Conservation (phyloP, 2,797 vertebrate genomes). For the Sebastolobus alascanus region DNA sequence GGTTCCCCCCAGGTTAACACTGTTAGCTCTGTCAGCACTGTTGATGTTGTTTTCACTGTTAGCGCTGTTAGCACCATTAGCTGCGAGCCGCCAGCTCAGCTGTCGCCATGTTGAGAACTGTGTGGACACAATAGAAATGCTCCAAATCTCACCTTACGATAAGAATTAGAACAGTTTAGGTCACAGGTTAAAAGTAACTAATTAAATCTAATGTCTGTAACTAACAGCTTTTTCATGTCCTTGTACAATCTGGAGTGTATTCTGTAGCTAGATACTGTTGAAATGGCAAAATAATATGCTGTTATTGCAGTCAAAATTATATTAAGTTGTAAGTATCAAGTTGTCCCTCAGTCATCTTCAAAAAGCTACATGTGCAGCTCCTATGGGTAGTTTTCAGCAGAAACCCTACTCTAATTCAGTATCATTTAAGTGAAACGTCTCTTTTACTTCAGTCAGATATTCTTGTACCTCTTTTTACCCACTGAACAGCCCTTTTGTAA, state of each 20-base stretch:
- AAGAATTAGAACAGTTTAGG: too few species aligned
- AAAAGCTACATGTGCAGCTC: not conserved
- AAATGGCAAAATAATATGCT: not conserved
- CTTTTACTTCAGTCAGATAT: not conserved
- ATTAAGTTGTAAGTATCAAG: not conserved
- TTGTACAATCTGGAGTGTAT: not conserved
- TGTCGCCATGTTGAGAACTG: too few species aligned
- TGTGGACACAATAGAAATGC: too few species aligned
- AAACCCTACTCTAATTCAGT: not conserved
- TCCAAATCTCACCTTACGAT: too few species aligned
- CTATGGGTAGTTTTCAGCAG: not conserved
- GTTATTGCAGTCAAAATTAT: not conserved
- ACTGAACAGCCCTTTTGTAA: not conserved
- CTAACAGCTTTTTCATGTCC: not conserved
- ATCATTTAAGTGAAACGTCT: not conserved
- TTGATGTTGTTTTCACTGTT: too few species aligned
- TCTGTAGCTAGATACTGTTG: not conserved
- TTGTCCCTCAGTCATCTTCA: not conserved
- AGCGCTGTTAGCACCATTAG: too few species aligned
- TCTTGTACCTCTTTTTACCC: not conserved
- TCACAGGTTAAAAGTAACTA: too few species aligned
- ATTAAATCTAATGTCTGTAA: not conserved
- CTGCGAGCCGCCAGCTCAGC: too few species aligned
- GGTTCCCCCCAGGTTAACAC: too few species aligned
- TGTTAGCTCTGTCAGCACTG: too few species aligned